Base-by-base conservation (phyloP, 2,113 vertebrate species). In the Struthidea cinerea region DNA sequence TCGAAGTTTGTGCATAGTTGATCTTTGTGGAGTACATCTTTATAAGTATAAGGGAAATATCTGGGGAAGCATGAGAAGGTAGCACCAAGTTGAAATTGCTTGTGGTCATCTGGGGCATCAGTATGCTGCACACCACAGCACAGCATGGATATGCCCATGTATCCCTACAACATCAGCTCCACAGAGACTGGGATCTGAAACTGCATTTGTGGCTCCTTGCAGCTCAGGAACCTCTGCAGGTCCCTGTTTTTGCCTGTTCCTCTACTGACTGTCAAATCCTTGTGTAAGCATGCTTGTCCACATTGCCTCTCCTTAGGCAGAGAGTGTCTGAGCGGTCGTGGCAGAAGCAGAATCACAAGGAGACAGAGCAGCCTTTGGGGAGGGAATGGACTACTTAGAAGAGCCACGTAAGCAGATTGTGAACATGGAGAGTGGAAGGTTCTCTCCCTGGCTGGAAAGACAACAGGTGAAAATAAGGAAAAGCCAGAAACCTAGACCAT, bases 321-420 rank as follows among this genome's bases (percentile, higher is more conserved):
- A 82, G 7, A 13, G 16, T 1, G 2, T 61, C 19, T 61, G n/a
- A 47, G 32, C 13, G 19, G 22, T 17, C 1, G 1, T 9, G 22
- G 14, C 60, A 67, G 42, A 86, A 75, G 3, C 15, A 28, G 46
- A 85, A 53, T 42, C 26, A 63, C 19, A 22, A 47, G 42, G 13
- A 68, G 35, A 53, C 8, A 12, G 6, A 76, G 16, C 11, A 56
- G 30, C 30, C 37, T 13, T 13, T 2, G 4, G 24, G 5, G 26
- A 67, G n/a, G 15, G n/a, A 47, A 82, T 32, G 7, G 15, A 27
- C 6, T 20, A 3, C 14, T 28, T n/a, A 15, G 42, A 52, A 67
- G 28, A 20, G 22, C 13, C 39, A 8, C 8, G 13, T 9, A 57
- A 53, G 22, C 10, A 57, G 49, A 5, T 8, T 78, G 18, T 30